Evolutionary conservation across 2,797 vertebrate species (phyloP).

Genomic region (Trichosurus vulpecula): DNA sequence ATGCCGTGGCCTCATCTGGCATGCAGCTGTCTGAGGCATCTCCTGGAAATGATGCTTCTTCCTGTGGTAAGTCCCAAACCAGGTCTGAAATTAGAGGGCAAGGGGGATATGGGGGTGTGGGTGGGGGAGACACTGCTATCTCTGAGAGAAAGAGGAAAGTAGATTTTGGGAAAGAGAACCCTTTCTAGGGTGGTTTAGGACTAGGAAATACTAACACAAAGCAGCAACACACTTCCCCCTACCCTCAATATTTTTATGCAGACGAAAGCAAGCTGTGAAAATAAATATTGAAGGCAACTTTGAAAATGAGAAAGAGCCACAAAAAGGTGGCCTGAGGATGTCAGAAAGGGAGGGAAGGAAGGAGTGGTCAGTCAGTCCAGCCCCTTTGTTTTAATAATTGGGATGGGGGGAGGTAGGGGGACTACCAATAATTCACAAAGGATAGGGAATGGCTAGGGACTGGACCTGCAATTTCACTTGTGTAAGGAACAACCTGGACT

Average conservation of each 20-base stretch:
- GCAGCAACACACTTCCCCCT: neutral
- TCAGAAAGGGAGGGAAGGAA: neutral
- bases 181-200: neutral
- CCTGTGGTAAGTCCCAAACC: slow-evolving; percentile 85
- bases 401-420: neutral
- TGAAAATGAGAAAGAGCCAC: neutral
- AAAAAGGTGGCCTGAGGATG: neutral
- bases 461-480: neutral
- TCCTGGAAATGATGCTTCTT: slow-evolving; percentile 81
- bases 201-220: neutral
- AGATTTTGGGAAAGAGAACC: neutral
- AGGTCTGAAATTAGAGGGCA: slow-evolving; percentile 9
- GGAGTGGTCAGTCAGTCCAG: neutral
- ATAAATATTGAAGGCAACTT: neutral
- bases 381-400: neutral
- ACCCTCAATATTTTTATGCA: neutral
- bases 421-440: neutral
- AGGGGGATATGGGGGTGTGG: neutral
- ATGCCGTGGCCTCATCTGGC: slow-evolving; percentile 94
- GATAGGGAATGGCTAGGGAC: neutral
- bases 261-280: neutral
- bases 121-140: neutral
- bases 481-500: neutral
- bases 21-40: slow-evolving; percentile 92
- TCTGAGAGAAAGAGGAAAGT: neutral